A percentile compares a stretch with the other conserved stretches of the same genome.
These are phyloP conservation scores for Etheostoma cragini DNA, from an alignment of 2,113 vertebrate species.

Conservation along the genomic window DNA sequence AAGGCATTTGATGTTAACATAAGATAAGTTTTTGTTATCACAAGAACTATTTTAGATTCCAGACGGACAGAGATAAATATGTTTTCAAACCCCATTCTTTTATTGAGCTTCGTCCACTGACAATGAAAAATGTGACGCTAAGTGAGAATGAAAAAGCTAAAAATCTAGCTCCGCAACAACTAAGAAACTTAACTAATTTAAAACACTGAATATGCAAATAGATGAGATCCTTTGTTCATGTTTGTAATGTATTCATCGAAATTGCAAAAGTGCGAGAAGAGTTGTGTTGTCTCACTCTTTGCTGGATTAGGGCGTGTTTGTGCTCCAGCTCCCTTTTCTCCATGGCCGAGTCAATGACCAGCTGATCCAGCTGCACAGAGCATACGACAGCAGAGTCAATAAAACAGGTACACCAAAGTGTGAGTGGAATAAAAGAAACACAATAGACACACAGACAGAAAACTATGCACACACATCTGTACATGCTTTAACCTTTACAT, in stretches of 20 bases:
- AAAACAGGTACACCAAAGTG: background rate
- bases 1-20: background rate
- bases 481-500: background rate
- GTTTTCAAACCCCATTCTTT: background rate
- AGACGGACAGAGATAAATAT: background rate
- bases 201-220: background rate
- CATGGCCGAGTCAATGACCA: slow-evolving; percentile 95
- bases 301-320: slow-evolving; percentile 94
- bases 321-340: slow-evolving; percentile 98
- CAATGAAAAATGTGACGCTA: too few species aligned
- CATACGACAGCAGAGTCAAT: slow-evolving; percentile 28
- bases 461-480: background rate
- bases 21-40: background rate
- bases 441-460: background rate
- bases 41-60: background rate
- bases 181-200: background rate
- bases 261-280: background rate
- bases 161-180: background rate
- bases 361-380: slow-evolving; percentile 90
- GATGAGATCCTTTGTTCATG: background rate
- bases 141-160: background rate
- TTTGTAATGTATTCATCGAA: background rate
- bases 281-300: slow-evolving; percentile 87
- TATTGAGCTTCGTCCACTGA: background rate
- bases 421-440: background rate